Evolutionary conservation across 2,113 vertebrate genomes (phyloP), one percentile per base, ranked within the genome.

Genomic region (Synchiropus splendidus): DNA sequence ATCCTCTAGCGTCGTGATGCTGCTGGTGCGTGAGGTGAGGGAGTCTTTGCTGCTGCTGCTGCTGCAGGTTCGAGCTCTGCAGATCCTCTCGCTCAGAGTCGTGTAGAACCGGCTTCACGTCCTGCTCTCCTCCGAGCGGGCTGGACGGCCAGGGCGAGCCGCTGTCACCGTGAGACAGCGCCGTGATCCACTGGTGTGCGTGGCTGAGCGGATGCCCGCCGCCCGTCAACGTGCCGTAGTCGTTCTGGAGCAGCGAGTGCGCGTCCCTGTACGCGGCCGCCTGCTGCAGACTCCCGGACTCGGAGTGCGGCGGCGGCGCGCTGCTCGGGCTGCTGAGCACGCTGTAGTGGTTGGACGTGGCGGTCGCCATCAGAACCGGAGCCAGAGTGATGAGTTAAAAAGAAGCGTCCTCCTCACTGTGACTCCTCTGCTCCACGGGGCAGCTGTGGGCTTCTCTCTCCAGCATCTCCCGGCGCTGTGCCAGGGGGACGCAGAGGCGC

Each of bases 281-380:
- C 87, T 86, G 89, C 92, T 94, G 88, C 88, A 88, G 85, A 86
- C 89, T 82, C 86, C 88, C 75, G 83, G 89, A 88, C 83, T 95
- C 92, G 69, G 88, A 83, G 83, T 91, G 89, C 78, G 87, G 76
- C 76, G 74, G 86, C 77, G 90, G 88, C 80, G 90, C 88, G 87
- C 90, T 87, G 84, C 76, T 69, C 64, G 80, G 78, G 78, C 89
- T 85, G 78, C 81, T 85, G 78, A 92, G 91, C 76, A 93, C 85
- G 85, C 89, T 90, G 88, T 94, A 95, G 86, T 94, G 92, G 89
- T 92, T 94, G 84, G 92, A 94, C 85, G 92, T 89, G 85, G 92
- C 88, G 82, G 92, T 94, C 87, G 92, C 92, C 92, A 95, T 95
- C 86, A 88, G 86, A 90, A 80, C 84, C 80, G 75, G 75, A 87